Evolutionary conservation across 1,140 invertebrate species (phyloP), one percentile per base, ranked within the genome.

Genomic region (Teleopsis dalmanni): DNA sequence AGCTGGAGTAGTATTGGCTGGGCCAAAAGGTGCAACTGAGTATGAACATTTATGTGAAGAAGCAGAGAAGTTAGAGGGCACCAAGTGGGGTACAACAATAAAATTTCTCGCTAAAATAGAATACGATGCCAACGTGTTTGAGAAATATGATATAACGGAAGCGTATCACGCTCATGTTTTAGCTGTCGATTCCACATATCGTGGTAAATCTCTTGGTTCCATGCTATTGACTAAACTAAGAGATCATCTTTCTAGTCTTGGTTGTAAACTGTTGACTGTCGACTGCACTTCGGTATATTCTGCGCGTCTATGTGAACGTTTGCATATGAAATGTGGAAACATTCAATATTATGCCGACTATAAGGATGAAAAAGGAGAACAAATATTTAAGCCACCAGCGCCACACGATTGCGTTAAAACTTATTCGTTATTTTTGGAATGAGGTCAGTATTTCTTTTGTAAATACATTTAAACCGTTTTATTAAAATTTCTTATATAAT

Each of bases 261-360:
- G 27, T 2, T 56, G 48, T 29, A 33, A 31, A 10, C 3, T 56
- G 23, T 10, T 56, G n/a, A 35, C 48, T 3, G 29, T 40, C 3
- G 54, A 56, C 37, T 56, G 54, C 19, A 53, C 51, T 0, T 53
- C 51, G 16, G 35, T 45, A 11, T 53, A 50, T 43, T 53, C 54
- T 3, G 48, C 46, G 4, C 42, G 25, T 42, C 31, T 56, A 8
- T 49, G 42, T 29, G 51, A 53, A 42, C 41, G 42, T 21, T 14
- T 52, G n/a, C 31, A 37, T 7, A 51, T 51, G 48, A 51, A 53
- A 3, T 48, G 48, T 23, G 48, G 53, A n/a, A 48, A 47, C 16
- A 40, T 33, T 10, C 14, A 45, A 22, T 40, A 47, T 25, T 56
- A 49, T 35, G 19, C 19, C 6, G 49, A 50, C 5, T 54, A 57